Base-by-base conservation (phyloP, 2,888 invertebrate genomes). In the Chelonus formosanus region DNA sequence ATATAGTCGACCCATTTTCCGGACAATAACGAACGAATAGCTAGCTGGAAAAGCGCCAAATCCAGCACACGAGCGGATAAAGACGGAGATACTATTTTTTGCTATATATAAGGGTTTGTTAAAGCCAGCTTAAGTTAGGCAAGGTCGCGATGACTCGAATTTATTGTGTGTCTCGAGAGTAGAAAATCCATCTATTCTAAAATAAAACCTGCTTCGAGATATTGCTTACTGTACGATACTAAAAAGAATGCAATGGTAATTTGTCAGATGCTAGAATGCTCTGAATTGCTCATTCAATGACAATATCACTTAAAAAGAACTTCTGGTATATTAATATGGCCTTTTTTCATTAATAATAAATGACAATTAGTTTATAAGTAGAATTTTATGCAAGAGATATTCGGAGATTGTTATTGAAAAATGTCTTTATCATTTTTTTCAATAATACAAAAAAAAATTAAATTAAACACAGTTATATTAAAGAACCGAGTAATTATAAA, bases 1-100 rank as follows among this genome's bases (percentile, higher is more conserved):
- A 81, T 40, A 40, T 76, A 76, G 75, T 74, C 80, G 81, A 81
- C 81, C 81, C 76, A 81, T 82, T 81, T 82, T 79, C 78, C 78
- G 73, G 77, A 80, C 80, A 79, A 82, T 82, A 80, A 80, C 80
- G 76, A 78, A 77, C 74, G 77, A 77, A 76, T 77, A 74, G 77
- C 71, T 70, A 66, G 67, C 73, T 81, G 82, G 80, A 81, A 76
- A 70, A 69, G 69, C 67, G 81, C 80, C 81, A 82, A 81, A 80
- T 80, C 77, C 77, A 58, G 69, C 62, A 63, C 73, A 34, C 7
- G 32, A 8, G 3, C 54, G 8, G 61, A 63, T 58, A 56, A 67
- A 62, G 54, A 64, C 65, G 34, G 10, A 48, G 48, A 64, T 68
- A 67, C 67, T 57, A 54, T 55, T 36, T 54, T 53, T 63, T 65